phyloP scores from a whole-genome alignment of 1,140 invertebrate genomes.

The Bombus confusus region DNA sequence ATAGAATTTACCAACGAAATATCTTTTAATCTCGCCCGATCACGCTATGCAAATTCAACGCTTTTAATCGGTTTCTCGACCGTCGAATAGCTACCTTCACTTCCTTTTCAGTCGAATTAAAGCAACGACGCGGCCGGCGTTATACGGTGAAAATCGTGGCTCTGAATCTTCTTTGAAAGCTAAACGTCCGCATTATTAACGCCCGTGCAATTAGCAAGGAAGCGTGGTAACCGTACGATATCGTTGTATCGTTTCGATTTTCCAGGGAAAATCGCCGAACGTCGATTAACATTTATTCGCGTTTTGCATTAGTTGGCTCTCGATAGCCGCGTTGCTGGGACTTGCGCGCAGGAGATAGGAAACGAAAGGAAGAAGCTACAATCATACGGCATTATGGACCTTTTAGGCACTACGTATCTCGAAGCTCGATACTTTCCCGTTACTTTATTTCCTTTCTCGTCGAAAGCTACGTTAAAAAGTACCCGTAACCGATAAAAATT shows the following conservation, averaged over 20 bases:
- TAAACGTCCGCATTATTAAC: background rate
- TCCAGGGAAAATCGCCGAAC: background rate
- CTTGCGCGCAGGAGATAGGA: background rate
- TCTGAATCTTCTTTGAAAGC: background rate
- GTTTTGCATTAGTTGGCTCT: slow-evolving; percentile 46
- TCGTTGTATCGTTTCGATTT: background rate
- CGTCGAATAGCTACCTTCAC: background rate
- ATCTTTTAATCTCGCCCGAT: background rate
- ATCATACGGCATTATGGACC: slow-evolving; percentile 12
- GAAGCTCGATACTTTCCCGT: too few relatives aligned
- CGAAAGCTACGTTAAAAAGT: too few relatives aligned
- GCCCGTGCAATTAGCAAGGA: background rate
- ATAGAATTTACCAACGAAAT: background rate
- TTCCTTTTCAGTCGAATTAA: background rate
- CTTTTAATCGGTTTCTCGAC: background rate
- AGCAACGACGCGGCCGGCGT: background rate
- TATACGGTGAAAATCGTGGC: background rate
- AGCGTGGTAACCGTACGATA: background rate
- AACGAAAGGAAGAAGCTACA: background rate
- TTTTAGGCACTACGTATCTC: slow-evolving; percentile 24
- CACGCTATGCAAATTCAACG: background rate
- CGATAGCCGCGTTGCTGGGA: slow-evolving; percentile 14
- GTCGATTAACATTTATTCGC: slow-evolving; percentile 34
- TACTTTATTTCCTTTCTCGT: too few relatives aligned
- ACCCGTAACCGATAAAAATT: background rate